A percentile compares a stretch with the other conserved stretches of the same genome.
These are phyloP conservation scores for Mormyrops attenuatus DNA, from an alignment of 2,797 vertebrate genomes.

Conservation along the genomic window DNA sequence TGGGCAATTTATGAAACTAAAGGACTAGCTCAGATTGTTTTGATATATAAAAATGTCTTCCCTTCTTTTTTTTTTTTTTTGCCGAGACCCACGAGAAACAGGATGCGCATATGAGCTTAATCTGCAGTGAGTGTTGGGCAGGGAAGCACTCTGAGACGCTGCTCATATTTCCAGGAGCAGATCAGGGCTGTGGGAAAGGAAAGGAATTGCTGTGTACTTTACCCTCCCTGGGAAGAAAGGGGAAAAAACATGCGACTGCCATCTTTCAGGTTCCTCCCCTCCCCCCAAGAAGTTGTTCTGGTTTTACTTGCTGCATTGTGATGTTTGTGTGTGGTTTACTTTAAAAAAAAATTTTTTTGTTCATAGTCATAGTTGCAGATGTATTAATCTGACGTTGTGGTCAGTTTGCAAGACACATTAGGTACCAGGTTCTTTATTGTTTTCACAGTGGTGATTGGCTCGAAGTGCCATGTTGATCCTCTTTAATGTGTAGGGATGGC, in stretches of 20 bases:
- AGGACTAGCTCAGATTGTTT: not conserved
- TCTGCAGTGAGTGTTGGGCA: constrained; percentile 31
- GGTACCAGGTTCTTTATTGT: not conserved
- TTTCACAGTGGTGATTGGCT: not conserved
- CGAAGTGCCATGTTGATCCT: not conserved
- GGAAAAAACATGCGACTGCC: not conserved
- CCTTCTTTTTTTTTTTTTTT: constrained; percentile 22
- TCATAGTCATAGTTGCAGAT: not conserved
- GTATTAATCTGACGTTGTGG: not conserved
- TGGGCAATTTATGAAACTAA: not conserved
- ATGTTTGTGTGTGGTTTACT: not conserved
- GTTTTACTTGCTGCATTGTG: not conserved
- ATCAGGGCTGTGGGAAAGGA: constrained; percentile 35
- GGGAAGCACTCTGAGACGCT: constrained; percentile 35
- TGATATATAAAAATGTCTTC: too few species aligned
- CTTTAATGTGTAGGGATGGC: not conserved
- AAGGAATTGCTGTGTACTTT: constrained; percentile 12
- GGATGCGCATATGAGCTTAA: constrained; percentile 49
- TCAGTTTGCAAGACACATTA: not conserved
- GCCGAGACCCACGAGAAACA: constrained; percentile 48
- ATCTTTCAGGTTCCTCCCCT: not conserved
- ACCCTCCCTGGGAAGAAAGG: not conserved
- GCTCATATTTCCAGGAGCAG: constrained; percentile 34
- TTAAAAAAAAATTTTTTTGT: too few species aligned
- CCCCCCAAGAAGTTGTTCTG: not conserved